A percentile compares a stretch with the other conserved stretches of the same genome.
Conservation (phyloP, 2,797 vertebrate genomes). For the Novumbra hubbsi region DNA sequence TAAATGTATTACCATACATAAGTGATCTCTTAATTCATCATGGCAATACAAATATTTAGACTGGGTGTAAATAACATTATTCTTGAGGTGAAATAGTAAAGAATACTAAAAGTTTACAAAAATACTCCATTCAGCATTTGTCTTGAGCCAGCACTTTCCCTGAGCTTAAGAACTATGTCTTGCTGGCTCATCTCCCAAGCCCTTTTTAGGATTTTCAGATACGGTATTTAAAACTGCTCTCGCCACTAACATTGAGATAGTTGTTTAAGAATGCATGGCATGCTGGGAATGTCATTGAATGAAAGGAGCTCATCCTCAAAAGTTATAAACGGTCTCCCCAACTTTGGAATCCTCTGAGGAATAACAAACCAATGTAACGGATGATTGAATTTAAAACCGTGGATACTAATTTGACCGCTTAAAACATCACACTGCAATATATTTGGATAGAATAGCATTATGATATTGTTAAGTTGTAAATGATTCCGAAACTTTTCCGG, state of each 20-base stretch:
- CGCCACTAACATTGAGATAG: conserved; percentile 8
- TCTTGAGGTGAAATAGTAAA: background rate
- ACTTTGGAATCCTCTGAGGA: conserved; percentile 20
- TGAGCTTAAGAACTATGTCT: background rate
- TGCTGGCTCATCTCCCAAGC: background rate
- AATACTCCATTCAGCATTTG: background rate
- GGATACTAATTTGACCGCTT: background rate
- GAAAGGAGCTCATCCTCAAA: conserved; percentile 57
- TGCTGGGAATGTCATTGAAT: conserved; percentile 56
- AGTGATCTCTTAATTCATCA: background rate
- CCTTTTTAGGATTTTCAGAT: background rate
- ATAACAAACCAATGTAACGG: conserved; percentile 11
- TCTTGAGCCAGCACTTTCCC: background rate
- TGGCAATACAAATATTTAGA: background rate
- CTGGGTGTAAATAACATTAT: background rate
- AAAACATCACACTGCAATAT: background rate
- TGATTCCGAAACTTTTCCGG: conserved; percentile 7
- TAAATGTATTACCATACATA: background rate
- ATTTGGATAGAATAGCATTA: no score
- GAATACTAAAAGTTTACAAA: background rate
- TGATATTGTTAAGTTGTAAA: background rate
- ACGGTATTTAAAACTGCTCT: background rate
- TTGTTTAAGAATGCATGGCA: conserved; percentile 50
- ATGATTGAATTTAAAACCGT: background rate
- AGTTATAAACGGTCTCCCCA: background rate